Evolutionary conservation across 2,113 vertebrate genomes (phyloP).

Genomic region (Parus major): DNA sequence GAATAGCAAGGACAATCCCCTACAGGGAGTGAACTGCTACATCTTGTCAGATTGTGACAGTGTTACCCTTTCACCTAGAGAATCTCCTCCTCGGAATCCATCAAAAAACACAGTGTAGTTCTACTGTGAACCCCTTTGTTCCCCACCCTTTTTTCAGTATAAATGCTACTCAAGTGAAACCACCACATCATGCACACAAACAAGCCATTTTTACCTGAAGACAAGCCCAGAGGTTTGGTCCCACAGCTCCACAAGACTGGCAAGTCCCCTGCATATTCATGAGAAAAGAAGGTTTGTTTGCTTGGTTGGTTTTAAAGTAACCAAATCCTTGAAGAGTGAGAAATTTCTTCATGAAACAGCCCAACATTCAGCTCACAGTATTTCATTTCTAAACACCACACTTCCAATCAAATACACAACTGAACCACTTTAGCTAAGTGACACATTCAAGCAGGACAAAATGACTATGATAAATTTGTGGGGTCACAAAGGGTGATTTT

Average conservation of each 20-base stretch:
- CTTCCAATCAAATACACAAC: background rate
- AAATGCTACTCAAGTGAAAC: background rate
- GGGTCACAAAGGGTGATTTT: background rate
- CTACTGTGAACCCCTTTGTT: background rate
- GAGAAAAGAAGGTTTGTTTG: background rate
- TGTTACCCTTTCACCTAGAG: background rate
- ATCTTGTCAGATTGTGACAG: background rate
- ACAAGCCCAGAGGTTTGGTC: constrained; percentile 98
- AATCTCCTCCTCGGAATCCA: background rate
- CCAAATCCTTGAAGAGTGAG: background rate
- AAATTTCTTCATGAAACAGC: background rate
- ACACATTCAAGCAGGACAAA: background rate
- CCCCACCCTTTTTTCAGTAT: background rate
- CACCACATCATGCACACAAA: background rate
- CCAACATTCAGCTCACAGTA: background rate
- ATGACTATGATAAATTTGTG: background rate
- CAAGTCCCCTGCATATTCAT: constrained; percentile 84
- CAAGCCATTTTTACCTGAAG: constrained; percentile 84
- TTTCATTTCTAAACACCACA: background rate
- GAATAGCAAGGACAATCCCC: background rate
- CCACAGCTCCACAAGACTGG: constrained; percentile 91
- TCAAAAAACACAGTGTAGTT: background rate
- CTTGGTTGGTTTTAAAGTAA: background rate
- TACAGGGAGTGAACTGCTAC: background rate
- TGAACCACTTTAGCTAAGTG: background rate